Percentiles rank a stretch among this genome's conserved stretches.
Conservation (phyloP, 2,888 invertebrate species). For the Junonia oenone region DNA sequence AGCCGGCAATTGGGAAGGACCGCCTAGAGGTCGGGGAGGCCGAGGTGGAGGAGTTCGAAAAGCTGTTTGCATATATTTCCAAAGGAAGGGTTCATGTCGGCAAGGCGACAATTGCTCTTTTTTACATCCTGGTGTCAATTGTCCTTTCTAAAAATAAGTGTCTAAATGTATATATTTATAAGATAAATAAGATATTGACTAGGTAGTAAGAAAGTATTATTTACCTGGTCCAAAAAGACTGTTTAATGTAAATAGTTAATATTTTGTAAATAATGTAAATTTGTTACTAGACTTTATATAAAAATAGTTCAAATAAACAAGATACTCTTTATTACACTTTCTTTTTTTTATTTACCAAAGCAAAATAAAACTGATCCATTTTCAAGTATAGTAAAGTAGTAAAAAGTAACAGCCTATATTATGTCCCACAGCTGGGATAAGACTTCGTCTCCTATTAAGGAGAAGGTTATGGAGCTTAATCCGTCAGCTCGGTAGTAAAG, state of each 20-base stretch:
- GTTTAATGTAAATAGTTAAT: constrained; percentile 45
- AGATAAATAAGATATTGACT: constrained; percentile 1
- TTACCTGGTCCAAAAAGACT: constrained; percentile 48
- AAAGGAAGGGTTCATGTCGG: constrained; percentile 89
- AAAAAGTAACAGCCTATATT: no score
- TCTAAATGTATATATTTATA: constrained; percentile 7
- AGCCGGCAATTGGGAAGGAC: constrained; percentile 67
- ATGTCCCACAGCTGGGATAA: no score
- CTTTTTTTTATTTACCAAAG: neutral
- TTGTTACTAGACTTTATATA: constrained; percentile 27
- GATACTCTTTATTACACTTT: constrained; percentile 8
- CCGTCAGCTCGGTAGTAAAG: no score
- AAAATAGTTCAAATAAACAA: constrained; percentile 33
- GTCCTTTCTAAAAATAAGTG: constrained; percentile 58
- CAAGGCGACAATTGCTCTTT: constrained; percentile 91
- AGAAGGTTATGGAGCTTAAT: no score
- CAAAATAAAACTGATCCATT: no score
- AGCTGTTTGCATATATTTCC: constrained; percentile 87
- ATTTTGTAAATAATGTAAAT: constrained; percentile 41
- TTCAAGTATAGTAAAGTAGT: no score
- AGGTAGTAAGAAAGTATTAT: constrained; percentile 17
- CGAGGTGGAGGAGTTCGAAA: constrained; percentile 72
- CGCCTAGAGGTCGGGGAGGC: constrained; percentile 65
- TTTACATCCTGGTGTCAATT: constrained; percentile 86
- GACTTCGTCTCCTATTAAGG: no score